These are phyloP conservation scores for Phoenicopterus ruber DNA, from an alignment of 2,113 vertebrate species.

Conservation along the genomic window DNA sequence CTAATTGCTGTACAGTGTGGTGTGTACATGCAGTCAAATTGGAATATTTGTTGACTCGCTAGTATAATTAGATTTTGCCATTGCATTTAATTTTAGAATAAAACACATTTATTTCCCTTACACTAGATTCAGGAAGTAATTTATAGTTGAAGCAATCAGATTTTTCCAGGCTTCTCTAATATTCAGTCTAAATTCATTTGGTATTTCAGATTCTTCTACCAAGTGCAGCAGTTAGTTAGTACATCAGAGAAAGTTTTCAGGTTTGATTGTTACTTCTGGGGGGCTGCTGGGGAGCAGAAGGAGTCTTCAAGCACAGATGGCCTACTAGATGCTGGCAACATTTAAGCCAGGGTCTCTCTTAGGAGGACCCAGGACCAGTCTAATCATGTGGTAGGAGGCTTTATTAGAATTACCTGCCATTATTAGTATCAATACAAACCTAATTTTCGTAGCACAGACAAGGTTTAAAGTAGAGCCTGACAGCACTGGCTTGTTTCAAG, in stretches of 20 bases:
- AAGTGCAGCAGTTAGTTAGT: not conserved
- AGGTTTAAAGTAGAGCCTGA: not conserved
- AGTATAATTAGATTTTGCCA: not conserved
- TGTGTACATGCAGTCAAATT: not conserved
- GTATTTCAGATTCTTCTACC: not conserved
- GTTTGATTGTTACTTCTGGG: not conserved
- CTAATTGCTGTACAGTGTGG: not conserved
- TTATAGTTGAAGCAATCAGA: not conserved
- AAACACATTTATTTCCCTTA: not conserved
- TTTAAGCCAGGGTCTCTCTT: not conserved
- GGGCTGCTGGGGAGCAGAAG: not conserved
- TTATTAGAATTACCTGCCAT: not conserved
- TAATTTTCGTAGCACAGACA: not conserved
- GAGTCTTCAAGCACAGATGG: not conserved
- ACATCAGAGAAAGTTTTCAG: not conserved
- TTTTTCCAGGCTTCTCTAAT: not conserved
- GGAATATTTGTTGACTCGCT: not conserved
- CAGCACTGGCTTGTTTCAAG: not conserved
- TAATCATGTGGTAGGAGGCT: not conserved
- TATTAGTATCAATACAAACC: not conserved
- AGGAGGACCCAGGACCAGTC: not conserved
- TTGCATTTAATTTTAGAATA: slow-evolving; percentile 45
- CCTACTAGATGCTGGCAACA: not conserved
- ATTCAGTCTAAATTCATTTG: not conserved
- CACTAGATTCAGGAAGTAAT: not conserved